phyloP scores from a whole-genome alignment of 2,797 vertebrate genomes.

The Hippoglossus hippoglossus region DNA sequence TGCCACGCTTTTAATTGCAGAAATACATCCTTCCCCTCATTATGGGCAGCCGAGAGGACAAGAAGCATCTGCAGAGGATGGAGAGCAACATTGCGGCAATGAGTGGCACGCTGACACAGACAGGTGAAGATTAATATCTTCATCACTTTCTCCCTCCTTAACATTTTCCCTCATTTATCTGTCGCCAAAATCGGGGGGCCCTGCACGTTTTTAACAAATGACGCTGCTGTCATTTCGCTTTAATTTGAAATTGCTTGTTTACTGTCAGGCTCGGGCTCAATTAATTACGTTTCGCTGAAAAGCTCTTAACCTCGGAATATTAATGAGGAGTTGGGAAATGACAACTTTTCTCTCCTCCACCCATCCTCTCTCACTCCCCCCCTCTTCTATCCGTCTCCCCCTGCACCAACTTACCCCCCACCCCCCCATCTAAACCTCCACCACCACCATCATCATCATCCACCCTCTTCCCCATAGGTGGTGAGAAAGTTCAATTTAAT shows the following conservation, averaged over 20 bases:
- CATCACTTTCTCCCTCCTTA: slow-evolving; percentile 94
- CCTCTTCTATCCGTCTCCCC: slow-evolving; percentile 57
- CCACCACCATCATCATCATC: slow-evolving; percentile 70
- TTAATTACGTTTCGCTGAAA: slow-evolving; percentile 99
- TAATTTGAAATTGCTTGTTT: slow-evolving; percentile 99
- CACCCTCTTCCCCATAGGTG: slow-evolving; percentile 83
- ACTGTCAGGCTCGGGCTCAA: slow-evolving; percentile 99
- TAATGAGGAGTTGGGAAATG: slow-evolving; percentile 99
- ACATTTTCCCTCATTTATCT: slow-evolving; percentile 98
- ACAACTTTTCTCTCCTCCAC: slow-evolving; percentile 86
- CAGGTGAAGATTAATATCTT: slow-evolving; percentile 99
- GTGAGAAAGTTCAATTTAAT: slow-evolving; percentile 99
- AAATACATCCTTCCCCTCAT: slow-evolving; percentile 98
- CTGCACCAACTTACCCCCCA: slow-evolving; percentile 54
- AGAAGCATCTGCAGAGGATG: slow-evolving; percentile 98
- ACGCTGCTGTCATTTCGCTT: slow-evolving; percentile 99
- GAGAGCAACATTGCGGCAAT: slow-evolving; percentile 95
- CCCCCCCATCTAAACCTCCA: slow-evolving; percentile 68
- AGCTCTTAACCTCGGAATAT: slow-evolving; percentile 99
- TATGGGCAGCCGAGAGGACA: slow-evolving; percentile 95
- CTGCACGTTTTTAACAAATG: slow-evolving; percentile 97
- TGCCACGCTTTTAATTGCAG: slow-evolving; percentile 90
- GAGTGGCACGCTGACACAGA: slow-evolving; percentile 99
- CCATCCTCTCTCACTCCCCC: slow-evolving; percentile 32
- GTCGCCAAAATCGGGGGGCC: slow-evolving; percentile 95